A percentile compares a stretch with the other conserved stretches of the same genome.
Evolutionary conservation across 2,888 invertebrate species (phyloP).

Genomic region (Tiphia femorata): DNA sequence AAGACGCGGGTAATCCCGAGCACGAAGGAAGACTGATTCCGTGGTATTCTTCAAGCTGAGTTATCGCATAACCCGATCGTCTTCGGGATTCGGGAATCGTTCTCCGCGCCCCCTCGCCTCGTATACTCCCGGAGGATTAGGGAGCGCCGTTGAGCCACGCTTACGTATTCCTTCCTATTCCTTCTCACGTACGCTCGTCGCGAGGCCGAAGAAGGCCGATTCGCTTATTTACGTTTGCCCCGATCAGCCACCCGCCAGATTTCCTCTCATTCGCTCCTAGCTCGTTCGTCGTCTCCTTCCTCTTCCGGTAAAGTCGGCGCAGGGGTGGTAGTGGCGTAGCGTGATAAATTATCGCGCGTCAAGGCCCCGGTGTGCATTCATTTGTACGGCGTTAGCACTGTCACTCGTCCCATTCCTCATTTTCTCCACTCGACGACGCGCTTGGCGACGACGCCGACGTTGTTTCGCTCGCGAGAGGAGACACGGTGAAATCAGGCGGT

Average conservation of each 20-base stretch:
- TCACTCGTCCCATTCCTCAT: conserved; percentile 67
- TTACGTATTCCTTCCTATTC: conserved; percentile 44
- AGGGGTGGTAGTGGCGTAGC: conserved; percentile 42
- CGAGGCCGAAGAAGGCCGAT: conserved; percentile 38
- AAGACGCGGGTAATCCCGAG: not conserved
- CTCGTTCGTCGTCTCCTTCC: conserved; percentile 7
- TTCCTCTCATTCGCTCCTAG: conserved; percentile 25
- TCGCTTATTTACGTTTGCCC: conserved; percentile 66
- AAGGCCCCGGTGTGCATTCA: conserved; percentile 66
- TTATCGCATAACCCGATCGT: conserved; percentile 57
- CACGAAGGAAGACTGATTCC: conserved; percentile 49
- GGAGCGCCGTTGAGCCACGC: conserved; percentile 60
- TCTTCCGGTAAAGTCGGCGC: conserved; percentile 17
- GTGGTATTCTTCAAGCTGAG: conserved; percentile 56
- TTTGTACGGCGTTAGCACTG: conserved; percentile 66
- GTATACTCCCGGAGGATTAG: conserved; percentile 61
- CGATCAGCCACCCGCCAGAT: conserved; percentile 54
- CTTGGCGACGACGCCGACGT: too few relatives aligned
- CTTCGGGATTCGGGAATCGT: too few relatives aligned
- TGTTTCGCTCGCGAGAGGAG: conserved; percentile 13
- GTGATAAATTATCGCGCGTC: conserved; percentile 67
- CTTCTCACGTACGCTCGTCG: conserved; percentile 31
- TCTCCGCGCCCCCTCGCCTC: conserved; percentile 42
- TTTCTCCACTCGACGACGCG: conserved; percentile 33
- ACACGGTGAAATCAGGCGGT: conserved; percentile 2